Evolutionary conservation across 2,888 invertebrate species (phyloP).

Genomic region (Netelia fuscicornis): DNA sequence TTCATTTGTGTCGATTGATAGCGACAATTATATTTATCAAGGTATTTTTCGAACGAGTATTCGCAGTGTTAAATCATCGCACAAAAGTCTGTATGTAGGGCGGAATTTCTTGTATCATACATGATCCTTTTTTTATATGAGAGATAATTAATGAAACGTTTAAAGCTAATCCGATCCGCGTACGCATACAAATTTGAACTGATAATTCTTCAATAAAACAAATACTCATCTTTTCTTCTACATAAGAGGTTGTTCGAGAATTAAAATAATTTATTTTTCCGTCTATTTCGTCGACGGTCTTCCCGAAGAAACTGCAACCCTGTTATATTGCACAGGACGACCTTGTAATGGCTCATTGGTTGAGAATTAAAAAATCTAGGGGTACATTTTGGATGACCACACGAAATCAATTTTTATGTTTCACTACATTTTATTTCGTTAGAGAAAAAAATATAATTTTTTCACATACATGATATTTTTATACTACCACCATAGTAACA

Average conservation of each 20-base stretch:
- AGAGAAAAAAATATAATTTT: conserved; percentile 60
- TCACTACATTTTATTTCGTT: conserved; percentile 47
- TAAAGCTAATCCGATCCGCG: conserved; percentile 42
- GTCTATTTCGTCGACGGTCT: neutral
- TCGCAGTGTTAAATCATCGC: conserved; percentile 52
- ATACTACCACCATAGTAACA: neutral
- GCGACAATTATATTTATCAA: conserved; percentile 39
- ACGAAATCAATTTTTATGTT: conserved; percentile 33
- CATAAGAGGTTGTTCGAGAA: neutral
- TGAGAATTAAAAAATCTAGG: neutral
- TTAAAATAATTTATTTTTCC: neutral
- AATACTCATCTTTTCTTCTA: conserved; percentile 54
- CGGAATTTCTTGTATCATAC: conserved; percentile 50
- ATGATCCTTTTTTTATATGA: conserved; percentile 53
- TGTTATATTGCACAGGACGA: too few relatives aligned
- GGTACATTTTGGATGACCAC: neutral
- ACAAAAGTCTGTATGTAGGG: conserved; percentile 57
- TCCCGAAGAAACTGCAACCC: too few relatives aligned
- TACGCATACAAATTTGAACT: conserved; percentile 51
- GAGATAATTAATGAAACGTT: conserved; percentile 41
- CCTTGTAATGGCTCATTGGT: too few relatives aligned
- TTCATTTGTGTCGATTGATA: conserved; percentile 23
- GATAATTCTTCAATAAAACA: conserved; percentile 61
- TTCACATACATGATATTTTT: conserved; percentile 35
- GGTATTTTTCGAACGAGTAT: conserved; percentile 36